Percentiles rank a stretch among this genome's conserved stretches.
These are phyloP conservation scores for Sceloporus undulatus DNA, from an alignment of 2,113 vertebrate genomes.

Conservation along the genomic window DNA sequence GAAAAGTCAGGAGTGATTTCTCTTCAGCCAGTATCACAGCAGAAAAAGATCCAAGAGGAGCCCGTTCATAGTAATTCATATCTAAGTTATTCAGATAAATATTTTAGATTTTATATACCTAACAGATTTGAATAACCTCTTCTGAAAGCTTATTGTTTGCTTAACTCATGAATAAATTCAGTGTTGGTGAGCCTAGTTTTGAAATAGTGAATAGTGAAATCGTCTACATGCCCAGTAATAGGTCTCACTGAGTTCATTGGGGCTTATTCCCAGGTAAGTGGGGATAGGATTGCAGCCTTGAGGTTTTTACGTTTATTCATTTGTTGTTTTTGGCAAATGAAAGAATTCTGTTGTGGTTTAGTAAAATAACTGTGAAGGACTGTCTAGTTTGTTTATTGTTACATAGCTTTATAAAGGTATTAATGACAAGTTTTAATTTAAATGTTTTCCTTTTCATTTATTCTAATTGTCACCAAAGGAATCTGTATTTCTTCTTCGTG, in stretches of 20 bases:
- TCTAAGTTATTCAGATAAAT: not conserved
- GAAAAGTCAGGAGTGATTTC: constrained; percentile 14
- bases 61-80: not conserved
- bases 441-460: no score
- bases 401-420: no score
- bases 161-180: not conserved
- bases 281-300: not conserved
- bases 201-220: not conserved
- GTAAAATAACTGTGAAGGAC: no score
- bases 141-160: constrained; percentile 21
- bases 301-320: not conserved
- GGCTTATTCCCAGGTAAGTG: not conserved
- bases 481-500: no score
- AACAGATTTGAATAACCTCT: not conserved
- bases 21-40: not conserved
- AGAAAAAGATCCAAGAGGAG: not conserved
- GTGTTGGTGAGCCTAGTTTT: constrained; percentile 13
- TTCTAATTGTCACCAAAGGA: no score
- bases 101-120: not conserved
- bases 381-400: no score
- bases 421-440: no score
- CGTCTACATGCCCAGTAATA: no score
- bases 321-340: not conserved
- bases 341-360: not conserved
- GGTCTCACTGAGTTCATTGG: no score